phyloP scores from a whole-genome alignment of 2,113 vertebrate species.

The Trochalopteron elliotii region DNA sequence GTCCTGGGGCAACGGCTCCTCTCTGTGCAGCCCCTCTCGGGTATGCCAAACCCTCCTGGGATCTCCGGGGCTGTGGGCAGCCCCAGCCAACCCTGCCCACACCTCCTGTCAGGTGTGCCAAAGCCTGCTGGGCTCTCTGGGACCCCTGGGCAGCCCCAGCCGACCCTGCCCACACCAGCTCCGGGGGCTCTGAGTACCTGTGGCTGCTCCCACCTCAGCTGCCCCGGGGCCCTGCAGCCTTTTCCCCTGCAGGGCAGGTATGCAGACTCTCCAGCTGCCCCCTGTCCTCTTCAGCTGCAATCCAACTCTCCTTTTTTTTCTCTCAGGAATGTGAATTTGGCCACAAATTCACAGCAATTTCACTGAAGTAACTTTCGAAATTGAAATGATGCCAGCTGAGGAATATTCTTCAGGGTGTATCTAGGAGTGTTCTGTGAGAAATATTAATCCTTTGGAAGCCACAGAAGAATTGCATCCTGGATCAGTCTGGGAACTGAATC shows the following conservation, averaged over 20 bases:
- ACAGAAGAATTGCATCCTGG: neutral
- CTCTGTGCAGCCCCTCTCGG: neutral
- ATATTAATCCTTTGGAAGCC: neutral
- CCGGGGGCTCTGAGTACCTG: neutral
- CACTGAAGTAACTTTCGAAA: neutral
- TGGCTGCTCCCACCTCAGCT: neutral
- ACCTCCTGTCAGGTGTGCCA: neutral
- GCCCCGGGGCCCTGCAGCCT: neutral
- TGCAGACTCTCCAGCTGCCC: slow-evolving; percentile 14
- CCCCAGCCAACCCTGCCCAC: neutral
- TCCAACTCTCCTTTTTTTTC: neutral
- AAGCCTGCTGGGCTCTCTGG: neutral
- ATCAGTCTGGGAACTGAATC: neutral
- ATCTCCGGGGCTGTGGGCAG: neutral
- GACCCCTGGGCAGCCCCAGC: neutral
- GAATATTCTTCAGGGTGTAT: neutral
- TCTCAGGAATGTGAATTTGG: neutral
- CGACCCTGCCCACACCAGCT: neutral
- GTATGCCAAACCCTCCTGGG: neutral
- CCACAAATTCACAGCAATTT: neutral
- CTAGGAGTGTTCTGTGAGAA: slow-evolving; percentile 6
- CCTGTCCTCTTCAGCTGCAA: neutral
- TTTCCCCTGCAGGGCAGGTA: neutral
- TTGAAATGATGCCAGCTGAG: neutral
- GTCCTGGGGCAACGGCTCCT: neutral